Evolutionary conservation across 1,140 invertebrate genomes (phyloP).

Genomic region (Caenorhabditis tropicalis): DNA sequence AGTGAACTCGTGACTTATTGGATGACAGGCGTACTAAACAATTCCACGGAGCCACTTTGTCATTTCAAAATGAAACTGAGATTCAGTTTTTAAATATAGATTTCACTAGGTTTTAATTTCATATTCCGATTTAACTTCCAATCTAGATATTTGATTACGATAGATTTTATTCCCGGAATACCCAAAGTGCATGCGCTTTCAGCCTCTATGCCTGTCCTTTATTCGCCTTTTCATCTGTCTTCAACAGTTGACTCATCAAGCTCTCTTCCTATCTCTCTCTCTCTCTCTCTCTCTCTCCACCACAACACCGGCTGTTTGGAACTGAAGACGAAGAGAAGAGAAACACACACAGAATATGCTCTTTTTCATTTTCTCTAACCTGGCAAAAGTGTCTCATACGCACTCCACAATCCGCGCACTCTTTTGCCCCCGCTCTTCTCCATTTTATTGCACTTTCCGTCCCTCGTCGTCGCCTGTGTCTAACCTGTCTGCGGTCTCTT

Average conservation of each 20-base stretch:
- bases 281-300: background rate
- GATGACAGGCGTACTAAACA: no score
- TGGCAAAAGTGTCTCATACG: background rate
- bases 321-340: no score
- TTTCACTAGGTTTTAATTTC: no score
- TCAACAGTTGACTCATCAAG: constrained; percentile 36
- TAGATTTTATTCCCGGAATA: no score
- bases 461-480: background rate
- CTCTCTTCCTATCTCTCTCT: background rate
- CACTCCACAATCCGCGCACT: background rate
- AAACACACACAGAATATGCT: no score
- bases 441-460: background rate
- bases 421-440: background rate
- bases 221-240: background rate
- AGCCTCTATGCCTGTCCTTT: background rate
- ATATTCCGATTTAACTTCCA: no score
- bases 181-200: no score
- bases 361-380: background rate
- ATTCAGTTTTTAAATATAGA: no score
- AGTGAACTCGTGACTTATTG: no score
- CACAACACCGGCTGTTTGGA: background rate
- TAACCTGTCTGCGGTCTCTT: background rate
- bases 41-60: no score
- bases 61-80: no score
- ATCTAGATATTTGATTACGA: no score